Conservation (phyloP, 2,888 invertebrate genomes). For the Incurvaria masculella region DNA sequence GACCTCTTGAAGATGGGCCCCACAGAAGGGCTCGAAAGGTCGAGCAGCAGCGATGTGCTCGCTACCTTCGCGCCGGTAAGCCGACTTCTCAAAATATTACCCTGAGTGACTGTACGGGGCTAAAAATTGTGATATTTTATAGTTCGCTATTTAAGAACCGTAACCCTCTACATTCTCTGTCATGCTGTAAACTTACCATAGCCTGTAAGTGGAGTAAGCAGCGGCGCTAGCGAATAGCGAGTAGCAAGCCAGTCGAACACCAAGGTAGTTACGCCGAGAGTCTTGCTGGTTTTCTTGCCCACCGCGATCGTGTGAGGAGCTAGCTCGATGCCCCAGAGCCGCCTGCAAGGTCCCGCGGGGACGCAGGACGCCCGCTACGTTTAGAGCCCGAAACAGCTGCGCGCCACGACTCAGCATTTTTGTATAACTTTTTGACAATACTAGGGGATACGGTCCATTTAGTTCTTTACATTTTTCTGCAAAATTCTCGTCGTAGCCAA, state of each 20-base stretch:
- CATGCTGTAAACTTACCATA: neutral
- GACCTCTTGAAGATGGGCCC: too few species aligned
- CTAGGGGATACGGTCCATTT: too few species aligned
- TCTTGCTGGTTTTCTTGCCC: neutral
- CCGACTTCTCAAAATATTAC: too few species aligned
- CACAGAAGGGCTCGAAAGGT: neutral
- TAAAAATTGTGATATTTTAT: neutral
- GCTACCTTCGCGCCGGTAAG: too few species aligned
- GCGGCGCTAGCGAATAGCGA: neutral
- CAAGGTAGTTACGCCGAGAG: neutral
- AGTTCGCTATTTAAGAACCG: too few species aligned
- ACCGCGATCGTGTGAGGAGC: neutral
- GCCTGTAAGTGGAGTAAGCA: neutral
- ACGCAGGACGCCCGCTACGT: neutral
- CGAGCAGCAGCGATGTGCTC: too few species aligned
- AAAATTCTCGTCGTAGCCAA: too few species aligned
- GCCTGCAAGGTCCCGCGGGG: neutral
- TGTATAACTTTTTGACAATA: too few species aligned
- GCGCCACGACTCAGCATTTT: neutral
- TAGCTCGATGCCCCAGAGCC: neutral
- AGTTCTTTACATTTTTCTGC: too few species aligned
- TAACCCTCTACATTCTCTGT: too few species aligned
- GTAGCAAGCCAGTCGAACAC: neutral
- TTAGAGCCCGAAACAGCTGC: neutral
- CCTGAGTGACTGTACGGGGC: too few species aligned